phyloP scores from a whole-genome alignment of 2,888 invertebrate genomes.

The Ormyrus nitidulus region DNA sequence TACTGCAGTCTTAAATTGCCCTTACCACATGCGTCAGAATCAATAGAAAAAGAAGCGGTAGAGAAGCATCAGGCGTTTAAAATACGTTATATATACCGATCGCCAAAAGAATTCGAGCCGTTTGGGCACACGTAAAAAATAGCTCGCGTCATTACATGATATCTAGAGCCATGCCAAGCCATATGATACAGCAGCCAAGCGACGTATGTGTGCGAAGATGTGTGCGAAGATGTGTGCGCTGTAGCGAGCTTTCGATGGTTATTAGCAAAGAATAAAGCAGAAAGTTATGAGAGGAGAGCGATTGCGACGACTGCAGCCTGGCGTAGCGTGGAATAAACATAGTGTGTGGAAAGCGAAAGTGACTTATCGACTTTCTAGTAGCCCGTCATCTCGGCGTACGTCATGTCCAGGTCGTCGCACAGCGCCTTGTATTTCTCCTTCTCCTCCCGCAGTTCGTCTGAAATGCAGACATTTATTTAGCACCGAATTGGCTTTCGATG shows the following conservation, averaged over 20 bases:
- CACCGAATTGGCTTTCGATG: too few species aligned
- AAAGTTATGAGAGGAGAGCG: constrained; percentile 18
- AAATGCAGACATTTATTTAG: constrained; percentile 57
- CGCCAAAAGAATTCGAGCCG: constrained; percentile 5
- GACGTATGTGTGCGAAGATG: constrained; percentile 1
- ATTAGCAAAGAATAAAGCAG: not conserved
- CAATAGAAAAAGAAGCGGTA: constrained; percentile 22
- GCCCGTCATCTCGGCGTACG: constrained; percentile 85
- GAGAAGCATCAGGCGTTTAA: not conserved
- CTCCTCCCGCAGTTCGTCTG: constrained; percentile 81
- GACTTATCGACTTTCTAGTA: constrained; percentile 75
- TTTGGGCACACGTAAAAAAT: constrained; percentile 31
- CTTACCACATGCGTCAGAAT: constrained; percentile 16
- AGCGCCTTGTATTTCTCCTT: constrained; percentile 88
- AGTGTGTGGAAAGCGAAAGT: constrained; percentile 16
- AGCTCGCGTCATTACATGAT: constrained; percentile 16
- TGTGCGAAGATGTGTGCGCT: not conserved
- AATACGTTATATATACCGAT: constrained; percentile 5
- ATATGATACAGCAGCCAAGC: constrained; percentile 22
- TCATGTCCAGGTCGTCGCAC: constrained; percentile 86
- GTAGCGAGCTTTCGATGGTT: not conserved
- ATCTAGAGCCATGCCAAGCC: constrained; percentile 34
- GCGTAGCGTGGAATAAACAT: constrained; percentile 39
- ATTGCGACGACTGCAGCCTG: constrained; percentile 33
- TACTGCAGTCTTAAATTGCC: constrained; percentile 31